Percentiles rank a stretch among this genome's conserved stretches.
These are phyloP conservation scores for Andricus quercusramuli DNA, from an alignment of 2,888 invertebrate genomes.

Conservation along the genomic window DNA sequence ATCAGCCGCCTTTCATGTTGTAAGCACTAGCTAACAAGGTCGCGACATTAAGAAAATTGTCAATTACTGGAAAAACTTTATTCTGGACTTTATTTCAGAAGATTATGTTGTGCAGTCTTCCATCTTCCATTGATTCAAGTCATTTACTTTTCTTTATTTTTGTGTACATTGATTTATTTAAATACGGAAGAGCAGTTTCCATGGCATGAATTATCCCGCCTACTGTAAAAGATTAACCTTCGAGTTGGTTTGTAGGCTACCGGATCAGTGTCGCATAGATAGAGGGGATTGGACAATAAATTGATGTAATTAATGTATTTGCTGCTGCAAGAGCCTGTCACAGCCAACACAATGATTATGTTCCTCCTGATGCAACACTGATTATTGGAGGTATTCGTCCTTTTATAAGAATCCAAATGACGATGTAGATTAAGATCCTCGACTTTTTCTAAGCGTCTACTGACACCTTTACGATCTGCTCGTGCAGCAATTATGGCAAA, in stretches of 20 bases:
- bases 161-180: not conserved
- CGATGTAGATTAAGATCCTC: not conserved
- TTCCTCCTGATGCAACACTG: not conserved
- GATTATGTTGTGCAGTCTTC: too few species aligned
- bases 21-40: conserved; percentile 57
- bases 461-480: conserved; percentile 31
- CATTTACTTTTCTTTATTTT: not conserved
- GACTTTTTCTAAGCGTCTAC: not conserved
- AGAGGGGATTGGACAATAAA: not conserved
- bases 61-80: not conserved
- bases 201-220: not conserved
- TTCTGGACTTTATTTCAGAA: not conserved
- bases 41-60: conserved; percentile 20
- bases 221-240: not conserved
- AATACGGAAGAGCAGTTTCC: conserved; percentile 2
- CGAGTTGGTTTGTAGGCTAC: not conserved
- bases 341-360: not conserved
- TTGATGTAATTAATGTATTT: not conserved
- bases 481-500: conserved; percentile 28
- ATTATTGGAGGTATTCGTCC: not conserved
- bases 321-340: not conserved
- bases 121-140: too few species aligned
- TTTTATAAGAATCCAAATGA: not conserved
- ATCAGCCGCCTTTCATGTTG: conserved; percentile 42
- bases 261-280: not conserved